phyloP scores from a whole-genome alignment of 2,888 invertebrate species.

The Tinea pellionella region DNA sequence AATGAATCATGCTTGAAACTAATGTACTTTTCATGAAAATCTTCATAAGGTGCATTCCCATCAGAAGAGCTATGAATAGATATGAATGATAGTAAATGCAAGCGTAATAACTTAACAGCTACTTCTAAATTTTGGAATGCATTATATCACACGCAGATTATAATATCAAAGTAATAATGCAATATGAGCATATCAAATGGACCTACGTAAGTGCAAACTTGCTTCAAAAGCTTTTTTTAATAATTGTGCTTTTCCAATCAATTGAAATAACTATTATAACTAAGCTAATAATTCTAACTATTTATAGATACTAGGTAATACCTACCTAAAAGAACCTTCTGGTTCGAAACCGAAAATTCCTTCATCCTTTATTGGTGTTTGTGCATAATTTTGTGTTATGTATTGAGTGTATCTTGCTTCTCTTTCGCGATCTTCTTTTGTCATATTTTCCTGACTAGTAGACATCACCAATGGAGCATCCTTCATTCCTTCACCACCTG shows the following conservation, averaged over 20 bases:
- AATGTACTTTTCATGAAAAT: conserved; percentile 85
- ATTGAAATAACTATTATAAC: background rate
- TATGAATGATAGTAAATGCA: conserved; percentile 48
- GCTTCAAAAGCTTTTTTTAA: background rate
- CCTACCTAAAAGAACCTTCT: conserved; percentile 63
- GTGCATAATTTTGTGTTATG: conserved; percentile 59
- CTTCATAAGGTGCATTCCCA: conserved; percentile 73
- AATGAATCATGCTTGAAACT: conserved; percentile 78
- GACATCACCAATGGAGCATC: conserved; percentile 66
- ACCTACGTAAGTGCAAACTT: background rate
- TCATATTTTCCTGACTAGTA: conserved; percentile 74
- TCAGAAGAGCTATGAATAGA: conserved; percentile 69
- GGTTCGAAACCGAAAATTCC: conserved; percentile 67
- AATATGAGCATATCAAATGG: too few species aligned
- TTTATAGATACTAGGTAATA: background rate
- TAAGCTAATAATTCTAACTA: background rate
- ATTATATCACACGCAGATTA: too few species aligned
- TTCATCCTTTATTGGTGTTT: conserved; percentile 71
- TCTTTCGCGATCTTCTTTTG: conserved; percentile 53
- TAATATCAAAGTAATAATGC: too few species aligned
- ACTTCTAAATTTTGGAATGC: background rate
- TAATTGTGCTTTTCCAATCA: background rate
- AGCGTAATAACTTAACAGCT: conserved; percentile 23
- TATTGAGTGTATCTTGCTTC: conserved; percentile 57
- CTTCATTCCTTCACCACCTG: conserved; percentile 51